Percentiles rank a stretch among this genome's conserved stretches.
phyloP scores from a whole-genome alignment of 2,888 invertebrate species.

The Dendrolimus houi region DNA sequence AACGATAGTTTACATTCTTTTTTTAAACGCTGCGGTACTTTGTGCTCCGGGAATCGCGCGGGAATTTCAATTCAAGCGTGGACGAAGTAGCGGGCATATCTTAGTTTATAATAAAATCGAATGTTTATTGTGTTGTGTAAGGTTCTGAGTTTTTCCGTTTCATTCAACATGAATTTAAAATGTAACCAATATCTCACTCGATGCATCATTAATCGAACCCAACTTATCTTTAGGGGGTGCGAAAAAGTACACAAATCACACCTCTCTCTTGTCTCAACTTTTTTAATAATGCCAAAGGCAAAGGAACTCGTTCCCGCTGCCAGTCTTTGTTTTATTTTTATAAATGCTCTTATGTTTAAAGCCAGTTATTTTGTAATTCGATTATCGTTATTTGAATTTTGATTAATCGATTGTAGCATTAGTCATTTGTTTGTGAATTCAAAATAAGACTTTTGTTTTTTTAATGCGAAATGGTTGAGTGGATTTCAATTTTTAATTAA shows the following conservation, averaged over 20 bases:
- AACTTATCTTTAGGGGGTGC: slow-evolving; percentile 46
- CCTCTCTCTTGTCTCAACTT: slow-evolving; percentile 43
- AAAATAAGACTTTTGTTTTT: too few species aligned
- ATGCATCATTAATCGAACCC: slow-evolving; percentile 48
- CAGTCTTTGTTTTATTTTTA: slow-evolving; percentile 25
- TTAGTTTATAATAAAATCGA: too few species aligned
- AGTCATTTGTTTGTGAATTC: neutral
- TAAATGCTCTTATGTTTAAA: slow-evolving; percentile 29
- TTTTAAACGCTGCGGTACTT: too few species aligned
- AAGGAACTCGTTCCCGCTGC: slow-evolving; percentile 51
- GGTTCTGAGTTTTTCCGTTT: too few species aligned
- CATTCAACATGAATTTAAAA: slow-evolving; percentile 23
- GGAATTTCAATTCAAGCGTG: too few species aligned
- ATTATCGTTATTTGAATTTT: slow-evolving; percentile 16
- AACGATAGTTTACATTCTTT: too few species aligned
- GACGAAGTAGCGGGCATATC: too few species aligned
- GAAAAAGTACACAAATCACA: slow-evolving; percentile 70
- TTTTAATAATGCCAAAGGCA: slow-evolving; percentile 32
- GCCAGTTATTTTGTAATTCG: slow-evolving; percentile 38
- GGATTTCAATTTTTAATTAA: too few species aligned
- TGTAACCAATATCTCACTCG: slow-evolving; percentile 47
- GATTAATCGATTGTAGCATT: neutral
- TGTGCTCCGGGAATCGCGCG: too few species aligned
- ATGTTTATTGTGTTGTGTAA: too few species aligned
- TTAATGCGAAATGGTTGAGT: too few species aligned